phyloP scores from a whole-genome alignment of 2,888 invertebrate species.

The Drosophila acutilabella region DNA sequence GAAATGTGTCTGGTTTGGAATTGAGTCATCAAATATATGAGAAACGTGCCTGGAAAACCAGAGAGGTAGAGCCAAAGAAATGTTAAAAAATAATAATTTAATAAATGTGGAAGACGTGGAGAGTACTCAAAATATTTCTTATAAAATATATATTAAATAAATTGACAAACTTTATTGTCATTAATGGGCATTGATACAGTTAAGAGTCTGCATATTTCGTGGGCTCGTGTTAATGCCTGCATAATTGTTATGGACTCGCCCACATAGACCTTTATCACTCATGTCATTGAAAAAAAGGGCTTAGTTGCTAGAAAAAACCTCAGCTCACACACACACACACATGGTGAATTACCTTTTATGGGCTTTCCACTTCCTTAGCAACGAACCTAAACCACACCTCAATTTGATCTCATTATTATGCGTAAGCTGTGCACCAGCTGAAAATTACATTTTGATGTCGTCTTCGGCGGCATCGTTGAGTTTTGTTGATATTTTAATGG shows the following conservation, averaged over 20 bases:
- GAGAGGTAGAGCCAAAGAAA: neutral
- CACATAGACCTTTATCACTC: conserved; percentile 2
- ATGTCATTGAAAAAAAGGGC: conserved; percentile 37
- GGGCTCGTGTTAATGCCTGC: conserved; percentile 21
- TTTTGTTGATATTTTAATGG: conserved; percentile 78
- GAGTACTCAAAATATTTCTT: neutral
- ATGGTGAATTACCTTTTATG: conserved; percentile 8
- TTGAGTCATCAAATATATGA: conserved; percentile 46
- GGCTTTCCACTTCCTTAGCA: conserved; percentile 4
- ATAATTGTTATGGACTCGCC: conserved; percentile 50
- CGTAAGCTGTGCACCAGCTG: conserved; percentile 66
- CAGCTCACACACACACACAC: conserved; percentile 36
- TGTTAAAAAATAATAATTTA: conserved; percentile 1
- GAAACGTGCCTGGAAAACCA: conserved; percentile 35
- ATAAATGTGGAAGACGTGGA: conserved; percentile 1
- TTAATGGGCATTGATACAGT: neutral
- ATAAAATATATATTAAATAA: neutral
- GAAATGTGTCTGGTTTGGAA: conserved; percentile 59
- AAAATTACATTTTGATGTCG: conserved; percentile 78
- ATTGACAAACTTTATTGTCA: too few relatives aligned
- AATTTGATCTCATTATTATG: conserved; percentile 75
- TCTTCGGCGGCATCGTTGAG: conserved; percentile 58
- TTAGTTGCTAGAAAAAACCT: conserved; percentile 37
- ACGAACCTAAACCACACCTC: neutral
- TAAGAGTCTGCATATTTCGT: neutral